These are phyloP conservation scores for Percopsis transmontana DNA, from an alignment of 2,113 vertebrate genomes.

Conservation along the genomic window DNA sequence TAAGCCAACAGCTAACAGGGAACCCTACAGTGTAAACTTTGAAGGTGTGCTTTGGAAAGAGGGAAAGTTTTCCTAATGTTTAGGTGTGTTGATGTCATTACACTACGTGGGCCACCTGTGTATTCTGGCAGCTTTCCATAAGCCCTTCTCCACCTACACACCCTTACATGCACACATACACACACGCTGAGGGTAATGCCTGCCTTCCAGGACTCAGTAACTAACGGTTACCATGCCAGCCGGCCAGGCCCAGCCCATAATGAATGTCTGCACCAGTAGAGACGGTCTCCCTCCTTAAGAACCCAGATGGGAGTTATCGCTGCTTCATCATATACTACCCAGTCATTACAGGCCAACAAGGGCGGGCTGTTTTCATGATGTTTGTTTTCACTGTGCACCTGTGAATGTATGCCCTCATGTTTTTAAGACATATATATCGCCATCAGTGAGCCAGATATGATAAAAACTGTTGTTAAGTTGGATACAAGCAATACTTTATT, in stretches of 20 bases:
- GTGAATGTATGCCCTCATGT: conserved; percentile 46
- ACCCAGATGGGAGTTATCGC: conserved; percentile 62
- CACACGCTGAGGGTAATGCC: conserved; percentile 55
- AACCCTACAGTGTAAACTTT: conserved; percentile 1
- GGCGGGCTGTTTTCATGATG: conserved; percentile 54
- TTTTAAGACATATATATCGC: conserved; percentile 37
- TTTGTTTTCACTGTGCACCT: conserved; percentile 57
- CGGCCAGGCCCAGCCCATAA: conserved; percentile 63
- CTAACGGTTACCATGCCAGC: conserved; percentile 59
- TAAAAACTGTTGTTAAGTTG: conserved; percentile 27
- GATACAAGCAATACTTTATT: conserved; percentile 25
- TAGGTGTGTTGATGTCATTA: conserved; percentile 28
- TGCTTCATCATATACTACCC: conserved; percentile 64
- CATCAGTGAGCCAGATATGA: conserved; percentile 39
- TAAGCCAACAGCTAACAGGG: conserved; percentile 17
- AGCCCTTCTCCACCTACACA: conserved; percentile 15
- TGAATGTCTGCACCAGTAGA: conserved; percentile 52
- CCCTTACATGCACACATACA: conserved; percentile 16
- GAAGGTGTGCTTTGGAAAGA: conserved; percentile 24
- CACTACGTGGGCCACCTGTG: conserved; percentile 52
- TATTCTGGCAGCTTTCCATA: conserved; percentile 32
- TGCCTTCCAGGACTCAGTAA: conserved; percentile 61
- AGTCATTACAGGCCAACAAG: conserved; percentile 53
- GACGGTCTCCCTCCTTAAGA: conserved; percentile 29
- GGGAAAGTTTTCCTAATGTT: conserved; percentile 56